phyloP scores from a whole-genome alignment of 2,113 vertebrate species.

The Saguinus midas region DNA sequence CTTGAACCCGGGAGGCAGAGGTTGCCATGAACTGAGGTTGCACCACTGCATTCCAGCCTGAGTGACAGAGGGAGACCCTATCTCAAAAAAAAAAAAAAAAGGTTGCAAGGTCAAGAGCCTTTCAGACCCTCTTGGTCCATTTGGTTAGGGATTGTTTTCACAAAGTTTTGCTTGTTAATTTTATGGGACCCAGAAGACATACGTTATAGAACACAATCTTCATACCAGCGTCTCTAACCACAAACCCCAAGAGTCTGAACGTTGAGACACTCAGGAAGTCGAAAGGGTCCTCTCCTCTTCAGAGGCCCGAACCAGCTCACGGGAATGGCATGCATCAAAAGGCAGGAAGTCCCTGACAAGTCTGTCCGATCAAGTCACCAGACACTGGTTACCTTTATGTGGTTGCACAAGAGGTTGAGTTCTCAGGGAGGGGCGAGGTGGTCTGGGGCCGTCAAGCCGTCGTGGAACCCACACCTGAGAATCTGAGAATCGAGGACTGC shows the following conservation, averaged over 20 bases:
- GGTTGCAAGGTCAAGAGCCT: not conserved
- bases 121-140: not conserved
- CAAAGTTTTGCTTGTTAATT: constrained; percentile 13
- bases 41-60: too few relatives aligned
- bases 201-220: constrained; percentile 37
- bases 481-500: not conserved
- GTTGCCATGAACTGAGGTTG: too few relatives aligned
- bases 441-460: not conserved
- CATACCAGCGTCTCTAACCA: constrained; percentile 55
- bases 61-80: too few relatives aligned
- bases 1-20: too few relatives aligned
- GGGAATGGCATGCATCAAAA: constrained; percentile 67
- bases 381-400: constrained; percentile 69
- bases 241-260: constrained; percentile 65
- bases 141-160: not conserved
- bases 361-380: constrained; percentile 64
- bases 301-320: constrained; percentile 49
- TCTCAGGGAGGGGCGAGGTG: constrained; percentile 40
- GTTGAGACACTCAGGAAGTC: constrained; percentile 72
- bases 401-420: constrained; percentile 15
- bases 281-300: constrained; percentile 48
- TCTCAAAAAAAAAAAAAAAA: too few relatives aligned
- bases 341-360: constrained; percentile 68
- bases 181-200: constrained; percentile 6
- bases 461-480: constrained; percentile 7